Evolutionary conservation across 1,140 invertebrate genomes (phyloP).

Genomic region (Drosophila ananassae): DNA sequence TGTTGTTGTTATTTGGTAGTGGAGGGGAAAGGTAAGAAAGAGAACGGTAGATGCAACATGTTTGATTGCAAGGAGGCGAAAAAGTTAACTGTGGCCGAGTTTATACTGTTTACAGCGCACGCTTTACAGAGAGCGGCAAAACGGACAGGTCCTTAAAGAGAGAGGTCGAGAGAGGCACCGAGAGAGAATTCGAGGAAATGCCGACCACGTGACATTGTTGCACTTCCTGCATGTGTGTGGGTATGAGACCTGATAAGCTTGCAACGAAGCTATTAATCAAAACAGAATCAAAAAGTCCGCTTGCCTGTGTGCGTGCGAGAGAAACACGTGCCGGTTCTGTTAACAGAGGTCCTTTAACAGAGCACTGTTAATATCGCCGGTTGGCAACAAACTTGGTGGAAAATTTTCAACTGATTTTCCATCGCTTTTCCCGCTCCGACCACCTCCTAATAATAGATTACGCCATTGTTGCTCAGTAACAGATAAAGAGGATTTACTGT

Average conservation of each 20-base stretch:
- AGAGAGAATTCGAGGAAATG: conserved; percentile 21
- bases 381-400: conserved; percentile 63
- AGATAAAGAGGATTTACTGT: conserved; percentile 8
- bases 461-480: conserved; percentile 13
- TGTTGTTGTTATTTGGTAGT: conserved; percentile 14
- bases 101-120: conserved; percentile 64
- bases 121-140: conserved; percentile 32
- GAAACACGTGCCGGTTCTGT: conserved; percentile 76
- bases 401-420: conserved; percentile 29
- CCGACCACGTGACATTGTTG: conserved; percentile 81
- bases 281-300: conserved; percentile 78
- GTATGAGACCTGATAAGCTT: conserved; percentile 60
- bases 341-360: conserved; percentile 68
- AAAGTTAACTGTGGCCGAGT: conserved; percentile 61
- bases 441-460: conserved; percentile 53
- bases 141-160: conserved; percentile 6
- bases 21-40: conserved; percentile 61
- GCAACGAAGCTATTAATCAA: conserved; percentile 83
- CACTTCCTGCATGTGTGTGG: conserved; percentile 49
- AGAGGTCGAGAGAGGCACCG: not conserved
- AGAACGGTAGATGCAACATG: conserved; percentile 65
- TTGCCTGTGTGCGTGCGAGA: conserved; percentile 60
- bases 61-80: conserved; percentile 58
- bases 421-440: not conserved
- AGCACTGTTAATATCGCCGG: conserved; percentile 42